These are phyloP conservation scores for Cenopis cana DNA, from an alignment of 2,888 invertebrate genomes.

Conservation along the genomic window DNA sequence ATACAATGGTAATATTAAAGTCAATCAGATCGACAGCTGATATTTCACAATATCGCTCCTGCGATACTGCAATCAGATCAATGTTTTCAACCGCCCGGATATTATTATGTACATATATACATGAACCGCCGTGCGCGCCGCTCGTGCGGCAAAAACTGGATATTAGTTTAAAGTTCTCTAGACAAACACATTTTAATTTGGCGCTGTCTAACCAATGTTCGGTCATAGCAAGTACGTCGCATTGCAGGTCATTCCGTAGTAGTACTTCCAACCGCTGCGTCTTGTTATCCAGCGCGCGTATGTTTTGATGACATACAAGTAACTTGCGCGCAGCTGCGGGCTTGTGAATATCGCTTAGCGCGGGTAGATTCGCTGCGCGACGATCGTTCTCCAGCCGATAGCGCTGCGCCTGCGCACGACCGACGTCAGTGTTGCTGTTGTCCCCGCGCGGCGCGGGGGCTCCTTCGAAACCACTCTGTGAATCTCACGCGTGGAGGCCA, in stretches of 20 bases:
- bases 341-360: not conserved
- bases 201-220: not conserved
- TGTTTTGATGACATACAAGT: not conserved
- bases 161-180: not conserved
- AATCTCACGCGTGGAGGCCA: conserved; percentile 12
- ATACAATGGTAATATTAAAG: too few species aligned
- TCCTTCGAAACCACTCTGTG: not conserved
- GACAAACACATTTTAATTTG: conserved; percentile 1
- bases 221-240: conserved; percentile 6
- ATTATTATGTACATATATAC: not conserved
- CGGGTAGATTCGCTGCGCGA: conserved; percentile 2
- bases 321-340: not conserved
- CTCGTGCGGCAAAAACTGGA: not conserved
- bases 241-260: not conserved
- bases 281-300: conserved; percentile 7
- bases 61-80: too few species aligned
- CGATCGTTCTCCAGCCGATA: not conserved
- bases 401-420: not conserved
- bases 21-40: too few species aligned
- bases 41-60: too few species aligned
- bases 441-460: conserved; percentile 8
- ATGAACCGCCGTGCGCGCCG: not conserved
- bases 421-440: not conserved
- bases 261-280: conserved; percentile 1
- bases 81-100: not conserved